A percentile compares a stretch with the other conserved stretches of the same genome.
Evolutionary conservation across 2,888 invertebrate species (phyloP).

Genomic region (Mallateleia sp.): DNA sequence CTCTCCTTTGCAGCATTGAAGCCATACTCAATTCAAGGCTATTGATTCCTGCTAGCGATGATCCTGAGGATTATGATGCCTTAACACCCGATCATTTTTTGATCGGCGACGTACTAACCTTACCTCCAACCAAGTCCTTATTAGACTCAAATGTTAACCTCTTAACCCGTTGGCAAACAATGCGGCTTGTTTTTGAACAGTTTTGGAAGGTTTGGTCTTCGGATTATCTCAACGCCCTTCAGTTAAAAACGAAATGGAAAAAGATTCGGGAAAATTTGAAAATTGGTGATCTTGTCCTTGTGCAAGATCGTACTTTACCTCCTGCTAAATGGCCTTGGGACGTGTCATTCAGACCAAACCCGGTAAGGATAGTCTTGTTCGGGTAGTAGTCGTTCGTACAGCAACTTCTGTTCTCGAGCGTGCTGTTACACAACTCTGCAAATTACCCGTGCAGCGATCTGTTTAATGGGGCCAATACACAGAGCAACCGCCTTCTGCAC

Average conservation of each 20-base stretch:
- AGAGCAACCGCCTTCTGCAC: no score
- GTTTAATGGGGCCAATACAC: no score
- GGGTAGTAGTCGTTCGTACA: not conserved
- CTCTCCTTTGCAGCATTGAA: no score
- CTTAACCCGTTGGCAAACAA: no score
- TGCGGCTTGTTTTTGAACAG: not conserved
- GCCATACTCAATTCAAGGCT: not conserved
- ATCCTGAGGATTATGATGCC: no score
- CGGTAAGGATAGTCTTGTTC: not conserved
- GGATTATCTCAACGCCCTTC: constrained; percentile 12
- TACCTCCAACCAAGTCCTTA: no score
- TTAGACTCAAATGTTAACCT: no score
- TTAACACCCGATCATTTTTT: no score
- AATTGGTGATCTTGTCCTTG: not conserved
- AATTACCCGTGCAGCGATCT: no score
- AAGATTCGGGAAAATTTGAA: not conserved
- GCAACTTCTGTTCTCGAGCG: not conserved
- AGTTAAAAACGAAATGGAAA: not conserved
- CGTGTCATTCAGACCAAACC: not conserved
- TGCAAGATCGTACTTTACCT: no score
- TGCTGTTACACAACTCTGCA: not conserved
- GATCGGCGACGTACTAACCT: no score
- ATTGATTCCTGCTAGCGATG: not conserved
- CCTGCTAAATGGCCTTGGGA: no score
- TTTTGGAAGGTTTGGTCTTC: constrained; percentile 20